These are phyloP conservation scores for Cherax quadricarinatus DNA, from an alignment of 1,140 invertebrate species.

Conservation along the genomic window DNA sequence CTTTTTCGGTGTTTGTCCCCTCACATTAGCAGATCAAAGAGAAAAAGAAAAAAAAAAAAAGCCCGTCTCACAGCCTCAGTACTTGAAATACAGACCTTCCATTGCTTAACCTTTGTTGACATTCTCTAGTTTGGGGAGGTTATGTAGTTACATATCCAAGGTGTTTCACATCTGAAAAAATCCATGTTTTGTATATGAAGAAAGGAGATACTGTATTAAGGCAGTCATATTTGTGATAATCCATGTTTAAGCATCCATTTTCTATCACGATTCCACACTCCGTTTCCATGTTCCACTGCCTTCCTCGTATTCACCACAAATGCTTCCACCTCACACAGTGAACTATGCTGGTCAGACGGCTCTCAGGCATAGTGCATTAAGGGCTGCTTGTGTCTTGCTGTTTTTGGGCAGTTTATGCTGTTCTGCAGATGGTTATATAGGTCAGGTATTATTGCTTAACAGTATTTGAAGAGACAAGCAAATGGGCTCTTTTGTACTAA, in stretches of 20 bases:
- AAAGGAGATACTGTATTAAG: slow-evolving; percentile 59
- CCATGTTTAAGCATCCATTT: slow-evolving; percentile 70
- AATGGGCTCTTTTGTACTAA: background rate
- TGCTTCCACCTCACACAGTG: slow-evolving; percentile 71
- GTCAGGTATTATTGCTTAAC: background rate
- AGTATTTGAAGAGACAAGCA: background rate
- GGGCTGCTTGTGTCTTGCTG: background rate
- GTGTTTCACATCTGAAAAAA: slow-evolving; percentile 61
- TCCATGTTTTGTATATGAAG: slow-evolving; percentile 54
- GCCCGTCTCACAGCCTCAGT: slow-evolving; percentile 60
- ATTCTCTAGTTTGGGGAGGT: slow-evolving; percentile 60
- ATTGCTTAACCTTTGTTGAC: slow-evolving; percentile 46
- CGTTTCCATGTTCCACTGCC: slow-evolving; percentile 69
- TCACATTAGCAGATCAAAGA: slow-evolving; percentile 29
- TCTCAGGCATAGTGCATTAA: slow-evolving; percentile 31
- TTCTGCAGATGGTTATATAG: background rate
- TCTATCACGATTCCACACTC: slow-evolving; percentile 70
- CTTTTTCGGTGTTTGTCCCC: slow-evolving; percentile 44
- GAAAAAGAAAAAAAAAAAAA: background rate
- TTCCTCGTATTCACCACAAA: slow-evolving; percentile 71
- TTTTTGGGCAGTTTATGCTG: background rate
- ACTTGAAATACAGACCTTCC: slow-evolving; percentile 50
- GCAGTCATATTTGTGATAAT: slow-evolving; percentile 71
- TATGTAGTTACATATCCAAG: slow-evolving; percentile 66
- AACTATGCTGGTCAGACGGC: slow-evolving; percentile 64